Base-by-base conservation (phyloP, 2,797 vertebrate genomes). In the Karalla daura region DNA sequence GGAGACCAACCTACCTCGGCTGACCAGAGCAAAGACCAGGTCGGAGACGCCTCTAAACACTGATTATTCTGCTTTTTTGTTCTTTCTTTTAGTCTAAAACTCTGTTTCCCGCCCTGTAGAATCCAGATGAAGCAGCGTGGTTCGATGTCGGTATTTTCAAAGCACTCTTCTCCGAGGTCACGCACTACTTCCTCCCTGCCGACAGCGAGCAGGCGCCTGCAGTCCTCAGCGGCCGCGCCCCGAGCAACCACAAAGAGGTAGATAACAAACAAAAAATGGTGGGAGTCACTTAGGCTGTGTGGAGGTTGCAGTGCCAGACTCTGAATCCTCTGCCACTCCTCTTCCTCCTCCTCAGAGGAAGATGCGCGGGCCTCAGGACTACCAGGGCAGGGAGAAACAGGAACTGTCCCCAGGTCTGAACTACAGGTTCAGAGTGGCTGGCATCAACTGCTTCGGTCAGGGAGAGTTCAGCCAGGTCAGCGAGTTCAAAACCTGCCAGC, bases 401-500 rank as follows among this genome's bases (percentile, higher is more conserved):
- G 94, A 94, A 63, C 94, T 99, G 59, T 76, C 86, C 50, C 95
- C 97, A 1, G 97, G 97, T 71, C 95, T 95, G 11, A 91, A 91
- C 15, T 99, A 99, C 87, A 94, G 94, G 81, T 97, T 99, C 88
- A 93, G 97, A 80, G 95, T 99, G 59, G 96, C 96, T 32, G 97
- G 96, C 63, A 89, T 99, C 76, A 99, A 99, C 89, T 93, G 90
- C 73, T 95, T 95, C 61, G 96, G 96, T 14, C 89, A 93, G 51
- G 96, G 98, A 59, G 93, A 95, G 83, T 98, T 97, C 91, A 97
- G 97, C 89, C 95, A 93, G 33, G 81, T 95, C 56, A 96, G 94
- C 52, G 97, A 98, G 89, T 99, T 98, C 92, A 99, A 98, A 87
- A 99, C 97, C 2, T 99, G 97, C 75, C 96, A 96, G 80, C 97